These are phyloP conservation scores for Poicephalus gulielmi DNA, from an alignment of 2,113 vertebrate species.

Conservation along the genomic window DNA sequence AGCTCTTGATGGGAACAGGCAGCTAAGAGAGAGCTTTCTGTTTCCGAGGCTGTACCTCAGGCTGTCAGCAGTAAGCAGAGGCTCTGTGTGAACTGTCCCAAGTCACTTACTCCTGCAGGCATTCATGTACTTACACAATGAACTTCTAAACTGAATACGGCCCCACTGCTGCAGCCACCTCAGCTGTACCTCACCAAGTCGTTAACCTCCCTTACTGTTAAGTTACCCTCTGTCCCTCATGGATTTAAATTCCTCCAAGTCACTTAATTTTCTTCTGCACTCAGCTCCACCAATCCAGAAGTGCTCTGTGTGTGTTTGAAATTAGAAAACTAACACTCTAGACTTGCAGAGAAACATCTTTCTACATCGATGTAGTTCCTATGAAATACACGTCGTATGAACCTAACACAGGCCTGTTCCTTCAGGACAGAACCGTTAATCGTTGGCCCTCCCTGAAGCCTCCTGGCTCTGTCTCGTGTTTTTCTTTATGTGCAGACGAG, in stretches of 20 bases:
- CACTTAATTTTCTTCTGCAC: background rate
- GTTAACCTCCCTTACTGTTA: background rate
- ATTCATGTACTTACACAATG: background rate
- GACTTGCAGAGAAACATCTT: background rate
- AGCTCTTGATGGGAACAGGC: background rate
- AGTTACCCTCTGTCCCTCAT: background rate
- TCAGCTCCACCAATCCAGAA: background rate
- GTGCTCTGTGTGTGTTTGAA: background rate
- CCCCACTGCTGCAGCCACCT: background rate
- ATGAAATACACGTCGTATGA: background rate
- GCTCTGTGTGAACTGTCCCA: background rate
- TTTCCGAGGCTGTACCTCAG: background rate
- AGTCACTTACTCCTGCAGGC: background rate
- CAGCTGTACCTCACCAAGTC: background rate
- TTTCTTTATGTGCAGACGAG: constrained; percentile 72
- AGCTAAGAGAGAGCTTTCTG: background rate
- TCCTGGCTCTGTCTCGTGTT: constrained; percentile 58
- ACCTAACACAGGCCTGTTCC: background rate
- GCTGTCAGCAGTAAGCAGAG: background rate
- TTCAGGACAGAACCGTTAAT: constrained; percentile 24
- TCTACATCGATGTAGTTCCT: background rate
- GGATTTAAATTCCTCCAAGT: background rate
- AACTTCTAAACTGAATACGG: background rate
- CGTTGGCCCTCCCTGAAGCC: constrained; percentile 76
- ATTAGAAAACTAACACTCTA: constrained; percentile 33